phyloP scores from a whole-genome alignment of 2,888 invertebrate species.

The Noctua fimbriata region DNA sequence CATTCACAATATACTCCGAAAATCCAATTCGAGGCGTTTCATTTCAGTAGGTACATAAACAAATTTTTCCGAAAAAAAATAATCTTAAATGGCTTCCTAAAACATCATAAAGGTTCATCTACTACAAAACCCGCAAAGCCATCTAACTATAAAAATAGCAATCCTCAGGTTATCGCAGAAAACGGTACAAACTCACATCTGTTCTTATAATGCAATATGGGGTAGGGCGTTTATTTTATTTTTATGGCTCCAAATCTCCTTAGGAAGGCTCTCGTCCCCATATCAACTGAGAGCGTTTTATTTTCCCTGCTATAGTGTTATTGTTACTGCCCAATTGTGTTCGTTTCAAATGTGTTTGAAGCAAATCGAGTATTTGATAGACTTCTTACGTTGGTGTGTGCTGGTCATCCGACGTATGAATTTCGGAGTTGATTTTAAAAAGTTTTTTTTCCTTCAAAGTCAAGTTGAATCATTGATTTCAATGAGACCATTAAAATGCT shows the following conservation, averaged over 20 bases:
- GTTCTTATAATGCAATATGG: constrained; percentile 67
- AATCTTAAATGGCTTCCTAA: background rate
- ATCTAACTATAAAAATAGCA: constrained; percentile 40
- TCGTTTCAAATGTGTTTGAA: constrained; percentile 33
- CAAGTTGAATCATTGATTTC: too few species aligned
- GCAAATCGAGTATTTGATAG: constrained; percentile 20
- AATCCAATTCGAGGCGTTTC: too few species aligned
- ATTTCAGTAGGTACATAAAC: too few species aligned
- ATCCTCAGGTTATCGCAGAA: constrained; percentile 50
- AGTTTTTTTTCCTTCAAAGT: too few species aligned
- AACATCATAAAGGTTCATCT: background rate
- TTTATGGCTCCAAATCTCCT: constrained; percentile 70
- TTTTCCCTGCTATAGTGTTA: constrained; percentile 47
- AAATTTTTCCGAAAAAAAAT: background rate
- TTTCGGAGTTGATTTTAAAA: background rate
- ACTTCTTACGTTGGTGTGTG: constrained; percentile 8
- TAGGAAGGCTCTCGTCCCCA: constrained; percentile 50
- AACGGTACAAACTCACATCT: constrained; percentile 68
- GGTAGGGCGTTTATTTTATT: constrained; percentile 70
- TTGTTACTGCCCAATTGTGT: constrained; percentile 49
- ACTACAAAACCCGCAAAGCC: background rate
- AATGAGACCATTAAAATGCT: too few species aligned
- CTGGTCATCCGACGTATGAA: background rate
- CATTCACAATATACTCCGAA: background rate
- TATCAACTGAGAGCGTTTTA: constrained; percentile 50